Base-by-base conservation (phyloP, 1,140 invertebrate genomes). In the Mizuhopecten yessoensis region DNA sequence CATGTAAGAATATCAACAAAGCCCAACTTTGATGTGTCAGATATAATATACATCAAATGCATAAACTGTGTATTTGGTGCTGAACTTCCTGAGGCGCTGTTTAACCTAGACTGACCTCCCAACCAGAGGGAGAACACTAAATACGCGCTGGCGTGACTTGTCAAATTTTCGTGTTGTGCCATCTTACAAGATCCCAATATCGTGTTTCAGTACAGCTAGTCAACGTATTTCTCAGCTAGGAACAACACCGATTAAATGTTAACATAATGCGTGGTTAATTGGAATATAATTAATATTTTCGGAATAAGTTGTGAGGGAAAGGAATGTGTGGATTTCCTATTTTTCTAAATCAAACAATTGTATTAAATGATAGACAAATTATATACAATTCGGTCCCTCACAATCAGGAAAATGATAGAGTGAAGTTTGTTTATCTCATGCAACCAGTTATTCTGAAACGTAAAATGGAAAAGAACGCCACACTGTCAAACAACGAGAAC, bases 101-200 rank as follows among this genome's bases (percentile, higher is more conserved):
- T 75, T 75, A 75, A 75, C 57, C 57, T n/a, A 2, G 1, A 15
- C 11, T 20, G 13, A 49, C 3, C 45, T n/a, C 45, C 13, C 57
- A 29, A 17, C 5, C 5, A 5, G n/a, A 7, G 1, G n/a, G 20
- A n/a, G n/a, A 75, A 75, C 57, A 75, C 57, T 75, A 75, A 75
- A 75, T 75, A 75, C 57, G 57, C 23, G 1, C 17, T 75, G 57
- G 57, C 57, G 57, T 75, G 57, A 75, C 57, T 75, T 75, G 57
- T 75, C 57, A 75, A 75, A 75, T 75, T 75, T 75, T 75, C 57
- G 57, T 75, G 57, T 75, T 75, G 11, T n/a, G n/a, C n/a, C 57
- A 29, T 75, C 57, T 75, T 75, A 29, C 23, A 75, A 75, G n/a
- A 75, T 29, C n/a, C 29, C 23, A 75, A 29, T 75, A 75, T 75